phyloP scores from a whole-genome alignment of 23 tunicate genomes.

The Ascidia mentula region DNA sequence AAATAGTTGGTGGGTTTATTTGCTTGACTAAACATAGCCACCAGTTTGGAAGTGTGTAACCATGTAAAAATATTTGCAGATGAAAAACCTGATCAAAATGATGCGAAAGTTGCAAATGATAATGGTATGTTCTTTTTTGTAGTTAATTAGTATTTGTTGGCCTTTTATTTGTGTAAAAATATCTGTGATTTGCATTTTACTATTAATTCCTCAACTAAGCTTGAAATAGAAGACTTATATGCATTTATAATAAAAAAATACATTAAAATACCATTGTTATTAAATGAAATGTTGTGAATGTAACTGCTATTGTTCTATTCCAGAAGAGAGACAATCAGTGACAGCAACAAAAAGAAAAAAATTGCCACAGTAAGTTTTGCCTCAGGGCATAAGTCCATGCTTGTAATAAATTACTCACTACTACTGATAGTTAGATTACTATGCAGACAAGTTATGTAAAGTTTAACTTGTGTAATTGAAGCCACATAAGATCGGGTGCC shows the following conservation, averaged over 20 bases:
- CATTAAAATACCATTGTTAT: not conserved
- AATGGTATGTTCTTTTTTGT: no score
- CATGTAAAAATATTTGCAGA: no score
- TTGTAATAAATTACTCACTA: no score
- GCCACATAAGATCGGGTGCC: no score
- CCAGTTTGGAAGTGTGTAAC: not conserved
- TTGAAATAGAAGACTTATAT: not conserved
- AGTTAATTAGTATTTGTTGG: no score
- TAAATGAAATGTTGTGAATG: not conserved
- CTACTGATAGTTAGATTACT: no score
- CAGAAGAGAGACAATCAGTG: not conserved
- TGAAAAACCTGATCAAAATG: no score
- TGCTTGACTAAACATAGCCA: not conserved
- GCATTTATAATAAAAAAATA: not conserved
- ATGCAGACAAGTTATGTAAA: no score
- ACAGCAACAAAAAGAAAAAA: constrained; percentile 8
- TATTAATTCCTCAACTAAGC: not conserved
- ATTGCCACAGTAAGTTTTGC: not conserved
- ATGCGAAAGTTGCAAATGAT: not conserved
- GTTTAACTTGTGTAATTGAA: no score
- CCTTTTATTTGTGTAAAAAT: no score
- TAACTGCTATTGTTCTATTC: not conserved
- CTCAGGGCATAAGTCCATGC: not conserved
- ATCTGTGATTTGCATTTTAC: no score
- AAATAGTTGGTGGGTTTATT: not conserved